Evolutionary conservation across 1,140 invertebrate species (phyloP).

Genomic region (Drosophila tani): DNA sequence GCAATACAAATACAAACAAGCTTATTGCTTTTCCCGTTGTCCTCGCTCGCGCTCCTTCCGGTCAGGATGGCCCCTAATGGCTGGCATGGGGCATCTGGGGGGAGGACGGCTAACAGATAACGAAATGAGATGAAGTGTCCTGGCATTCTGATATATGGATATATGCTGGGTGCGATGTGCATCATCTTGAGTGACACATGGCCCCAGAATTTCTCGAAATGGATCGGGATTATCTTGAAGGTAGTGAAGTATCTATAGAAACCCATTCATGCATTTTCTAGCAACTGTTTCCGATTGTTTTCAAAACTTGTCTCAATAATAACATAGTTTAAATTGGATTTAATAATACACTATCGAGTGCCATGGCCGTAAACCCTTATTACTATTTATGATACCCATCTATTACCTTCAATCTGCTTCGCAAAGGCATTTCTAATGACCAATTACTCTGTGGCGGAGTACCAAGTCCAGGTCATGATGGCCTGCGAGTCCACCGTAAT

Average conservation of each 20-base stretch:
- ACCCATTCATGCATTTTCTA: too few species aligned
- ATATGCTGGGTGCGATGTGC: background rate
- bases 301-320: too few species aligned
- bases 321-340: background rate
- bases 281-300: too few species aligned
- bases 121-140: slow-evolving; percentile 8
- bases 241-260: too few species aligned
- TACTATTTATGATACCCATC: slow-evolving; percentile 8
- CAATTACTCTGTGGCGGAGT: slow-evolving; percentile 18
- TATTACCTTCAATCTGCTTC: slow-evolving; percentile 2
- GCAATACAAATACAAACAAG: slow-evolving; percentile 74
- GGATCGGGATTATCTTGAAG: too few species aligned
- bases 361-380: background rate
- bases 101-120: slow-evolving; percentile 5
- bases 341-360: background rate
- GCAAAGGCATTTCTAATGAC: slow-evolving; percentile 31
- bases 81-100: background rate
- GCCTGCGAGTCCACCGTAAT: slow-evolving; percentile 9
- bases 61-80: slow-evolving; percentile 34
- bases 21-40: slow-evolving; percentile 67
- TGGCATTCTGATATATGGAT: slow-evolving; percentile 6
- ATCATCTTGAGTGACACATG: background rate
- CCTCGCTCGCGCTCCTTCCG: slow-evolving; percentile 40
- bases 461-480: slow-evolving; percentile 5
- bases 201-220: too few species aligned